Evolutionary conservation across 2,797 vertebrate species (phyloP).

Genomic region (Brachyrhaphis roseni): DNA sequence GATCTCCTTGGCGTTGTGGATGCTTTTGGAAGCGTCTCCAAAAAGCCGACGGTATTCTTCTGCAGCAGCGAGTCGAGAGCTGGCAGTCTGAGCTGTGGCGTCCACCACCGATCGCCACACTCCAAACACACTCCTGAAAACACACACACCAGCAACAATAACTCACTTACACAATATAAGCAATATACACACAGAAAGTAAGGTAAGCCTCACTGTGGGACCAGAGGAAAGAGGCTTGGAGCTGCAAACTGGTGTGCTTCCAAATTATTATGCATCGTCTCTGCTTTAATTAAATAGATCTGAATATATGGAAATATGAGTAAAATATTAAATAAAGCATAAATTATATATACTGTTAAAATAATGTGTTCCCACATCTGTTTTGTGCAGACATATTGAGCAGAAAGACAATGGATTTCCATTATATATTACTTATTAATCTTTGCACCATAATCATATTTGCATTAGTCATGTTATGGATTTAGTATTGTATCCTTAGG

Average conservation of each 20-base stretch:
- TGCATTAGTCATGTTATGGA: background rate
- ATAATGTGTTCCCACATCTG: background rate
- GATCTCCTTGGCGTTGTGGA: slow-evolving; percentile 83
- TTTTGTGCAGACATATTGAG: background rate
- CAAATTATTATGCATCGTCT: background rate
- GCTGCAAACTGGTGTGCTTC: background rate
- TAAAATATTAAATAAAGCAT: background rate
- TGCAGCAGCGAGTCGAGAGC: slow-evolving; percentile 77
- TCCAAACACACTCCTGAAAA: slow-evolving; percentile 79
- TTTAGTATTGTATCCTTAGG: background rate
- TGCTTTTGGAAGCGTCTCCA: slow-evolving; percentile 70
- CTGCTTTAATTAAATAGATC: background rate
- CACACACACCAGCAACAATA: slow-evolving; percentile 13
- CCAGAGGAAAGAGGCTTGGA: background rate
- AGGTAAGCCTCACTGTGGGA: background rate
- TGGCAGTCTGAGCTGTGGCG: slow-evolving; percentile 78
- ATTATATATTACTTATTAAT: background rate
- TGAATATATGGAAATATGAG: background rate
- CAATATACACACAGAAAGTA: background rate
- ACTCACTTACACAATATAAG: background rate
- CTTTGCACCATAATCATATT: background rate
- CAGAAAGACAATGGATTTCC: background rate
- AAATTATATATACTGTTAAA: background rate
- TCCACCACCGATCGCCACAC: slow-evolving; percentile 88
- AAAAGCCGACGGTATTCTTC: slow-evolving; percentile 83